phyloP scores from a whole-genome alignment of 1,140 invertebrate genomes.

The Temnothorax longispinosus region DNA sequence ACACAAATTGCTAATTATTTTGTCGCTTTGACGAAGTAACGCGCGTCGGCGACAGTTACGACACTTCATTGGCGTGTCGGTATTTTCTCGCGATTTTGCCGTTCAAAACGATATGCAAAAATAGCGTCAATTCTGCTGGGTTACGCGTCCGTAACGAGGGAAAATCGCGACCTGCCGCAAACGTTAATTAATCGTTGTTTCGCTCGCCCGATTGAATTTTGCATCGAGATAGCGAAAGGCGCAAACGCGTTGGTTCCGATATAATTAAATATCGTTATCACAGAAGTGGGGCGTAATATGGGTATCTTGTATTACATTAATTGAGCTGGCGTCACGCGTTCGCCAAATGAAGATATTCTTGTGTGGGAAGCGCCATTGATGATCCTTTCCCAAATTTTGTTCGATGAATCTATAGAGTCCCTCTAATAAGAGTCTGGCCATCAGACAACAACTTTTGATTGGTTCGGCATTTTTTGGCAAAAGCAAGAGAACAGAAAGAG shows the following conservation, averaged over 20 bases:
- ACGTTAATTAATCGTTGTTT: constrained; percentile 28
- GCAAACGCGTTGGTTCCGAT: background rate
- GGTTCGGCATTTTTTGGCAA: too few relatives aligned
- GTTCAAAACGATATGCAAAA: background rate
- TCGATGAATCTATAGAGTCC: background rate
- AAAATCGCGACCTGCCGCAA: background rate
- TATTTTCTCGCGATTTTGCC: constrained; percentile 29
- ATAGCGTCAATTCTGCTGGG: background rate
- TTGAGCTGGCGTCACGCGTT: background rate
- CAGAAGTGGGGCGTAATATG: too few relatives aligned
- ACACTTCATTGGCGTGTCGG: background rate
- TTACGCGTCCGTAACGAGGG: background rate
- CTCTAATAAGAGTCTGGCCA: too few relatives aligned
- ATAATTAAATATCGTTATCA: constrained; percentile 17
- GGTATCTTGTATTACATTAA: background rate
- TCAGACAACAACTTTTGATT: too few relatives aligned
- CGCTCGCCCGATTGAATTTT: constrained; percentile 15
- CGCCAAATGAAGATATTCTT: background rate
- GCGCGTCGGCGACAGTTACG: background rate
- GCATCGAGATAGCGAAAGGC: background rate
- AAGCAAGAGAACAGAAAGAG: too few relatives aligned
- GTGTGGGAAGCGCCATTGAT: background rate
- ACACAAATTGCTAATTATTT: constrained; percentile 19
- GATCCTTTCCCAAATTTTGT: background rate
- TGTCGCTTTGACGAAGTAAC: background rate